phyloP scores from a whole-genome alignment of 2,797 vertebrate genomes.

The Pangasius macronema region DNA sequence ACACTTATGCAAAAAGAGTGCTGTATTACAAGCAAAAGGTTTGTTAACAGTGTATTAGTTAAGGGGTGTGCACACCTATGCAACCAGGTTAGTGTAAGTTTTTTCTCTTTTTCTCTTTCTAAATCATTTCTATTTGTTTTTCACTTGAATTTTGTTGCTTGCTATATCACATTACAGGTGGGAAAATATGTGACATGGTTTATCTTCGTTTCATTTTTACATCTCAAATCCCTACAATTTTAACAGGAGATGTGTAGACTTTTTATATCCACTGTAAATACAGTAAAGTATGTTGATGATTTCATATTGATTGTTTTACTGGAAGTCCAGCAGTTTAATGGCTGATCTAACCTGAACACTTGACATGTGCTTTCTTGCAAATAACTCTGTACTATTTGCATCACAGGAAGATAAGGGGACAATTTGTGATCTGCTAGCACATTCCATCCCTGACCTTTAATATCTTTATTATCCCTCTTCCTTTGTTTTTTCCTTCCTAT shows the following conservation, averaged over 20 bases:
- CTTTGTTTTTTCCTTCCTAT: not conserved
- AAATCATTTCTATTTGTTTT: too few species aligned
- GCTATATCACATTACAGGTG: too few species aligned
- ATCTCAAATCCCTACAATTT: too few species aligned
- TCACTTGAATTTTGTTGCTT: too few species aligned
- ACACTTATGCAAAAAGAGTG: not conserved
- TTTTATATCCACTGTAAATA: too few species aligned
- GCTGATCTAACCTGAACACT: not conserved
- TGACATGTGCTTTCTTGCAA: not conserved
- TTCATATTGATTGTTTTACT: not conserved
- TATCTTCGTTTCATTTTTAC: too few species aligned
- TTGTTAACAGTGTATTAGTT: not conserved
- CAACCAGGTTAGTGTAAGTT: not conserved
- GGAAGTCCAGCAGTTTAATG: not conserved
- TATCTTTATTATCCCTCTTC: not conserved
- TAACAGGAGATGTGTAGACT: too few species aligned
- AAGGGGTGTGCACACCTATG: not conserved
- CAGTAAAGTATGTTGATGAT: not conserved
- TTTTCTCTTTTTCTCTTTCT: too few species aligned
- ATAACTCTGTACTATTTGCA: not conserved
- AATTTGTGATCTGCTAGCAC: not conserved
- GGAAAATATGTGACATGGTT: too few species aligned
- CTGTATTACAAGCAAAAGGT: not conserved
- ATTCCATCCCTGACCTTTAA: constrained; percentile 10
- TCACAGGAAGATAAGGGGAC: not conserved